Evolutionary conservation across 2,888 invertebrate genomes (phyloP).

Genomic region (Drosophila falleni): DNA sequence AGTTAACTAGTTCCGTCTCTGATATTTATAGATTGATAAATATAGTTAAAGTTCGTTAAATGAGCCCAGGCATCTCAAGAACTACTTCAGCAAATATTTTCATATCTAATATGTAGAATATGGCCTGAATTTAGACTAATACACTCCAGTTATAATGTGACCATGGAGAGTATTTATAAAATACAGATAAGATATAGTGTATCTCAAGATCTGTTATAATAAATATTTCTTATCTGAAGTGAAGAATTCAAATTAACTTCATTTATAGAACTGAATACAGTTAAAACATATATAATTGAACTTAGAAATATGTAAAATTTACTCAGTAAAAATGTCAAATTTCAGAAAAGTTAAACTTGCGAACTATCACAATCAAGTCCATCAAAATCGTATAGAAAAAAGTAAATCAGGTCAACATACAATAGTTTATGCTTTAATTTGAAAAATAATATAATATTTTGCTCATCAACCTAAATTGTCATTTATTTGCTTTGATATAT

Average conservation of each 20-base stretch:
- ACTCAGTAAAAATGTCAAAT: neutral
- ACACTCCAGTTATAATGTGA: neutral
- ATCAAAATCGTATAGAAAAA: neutral
- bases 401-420: slow-evolving; percentile 1
- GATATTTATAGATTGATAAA: neutral
- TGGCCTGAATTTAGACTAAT: neutral
- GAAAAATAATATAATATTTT: neutral
- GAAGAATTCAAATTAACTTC: neutral
- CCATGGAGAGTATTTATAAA: neutral
- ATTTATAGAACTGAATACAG: neutral
- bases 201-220: neutral
- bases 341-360: neutral
- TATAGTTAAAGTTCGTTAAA: neutral
- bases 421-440: neutral
- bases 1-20: too few relatives aligned
- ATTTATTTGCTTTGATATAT: neutral
- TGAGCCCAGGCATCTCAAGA: neutral
- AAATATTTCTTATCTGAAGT: neutral
- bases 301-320: neutral
- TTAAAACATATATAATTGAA: neutral
- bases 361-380: neutral
- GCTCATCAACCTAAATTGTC: neutral
- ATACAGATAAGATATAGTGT: neutral
- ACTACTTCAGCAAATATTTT: neutral
- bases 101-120: neutral